These are phyloP conservation scores for Pogonomyrmex californicus DNA, from an alignment of 1,140 invertebrate species.

Conservation along the genomic window DNA sequence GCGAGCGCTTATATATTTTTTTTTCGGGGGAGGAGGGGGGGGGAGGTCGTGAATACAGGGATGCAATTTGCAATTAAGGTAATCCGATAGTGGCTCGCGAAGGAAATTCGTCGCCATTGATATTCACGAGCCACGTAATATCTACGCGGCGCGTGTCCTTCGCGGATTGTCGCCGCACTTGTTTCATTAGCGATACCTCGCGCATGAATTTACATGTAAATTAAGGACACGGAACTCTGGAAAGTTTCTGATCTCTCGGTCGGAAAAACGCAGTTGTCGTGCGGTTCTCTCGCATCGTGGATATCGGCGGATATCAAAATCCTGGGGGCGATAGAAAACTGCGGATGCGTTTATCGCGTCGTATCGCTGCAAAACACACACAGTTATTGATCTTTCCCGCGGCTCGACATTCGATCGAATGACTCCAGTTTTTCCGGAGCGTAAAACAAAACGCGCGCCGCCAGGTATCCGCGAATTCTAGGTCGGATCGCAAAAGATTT, in stretches of 20 bases:
- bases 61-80: slow-evolving; percentile 1
- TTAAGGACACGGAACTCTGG: slow-evolving; percentile 9
- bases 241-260: slow-evolving; percentile 46
- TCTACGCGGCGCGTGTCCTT: background rate
- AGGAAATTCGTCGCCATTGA: background rate
- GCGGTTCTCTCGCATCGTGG: background rate
- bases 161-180: slow-evolving; percentile 23
- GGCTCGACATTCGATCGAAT: background rate
- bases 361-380: background rate
- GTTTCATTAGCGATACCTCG: slow-evolving; percentile 28
- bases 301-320: slow-evolving; percentile 9
- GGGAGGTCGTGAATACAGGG: background rate
- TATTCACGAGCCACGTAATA: background rate
- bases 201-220: slow-evolving; percentile 58
- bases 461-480: background rate
- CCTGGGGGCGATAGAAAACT: background rate
- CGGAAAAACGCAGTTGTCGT: slow-evolving; percentile 35
- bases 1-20: background rate
- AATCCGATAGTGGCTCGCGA: background rate
- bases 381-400: slow-evolving; percentile 12
- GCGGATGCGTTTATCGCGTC: too few species aligned
- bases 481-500: background rate
- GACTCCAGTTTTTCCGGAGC: slow-evolving; percentile 3
- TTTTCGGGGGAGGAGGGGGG: background rate
- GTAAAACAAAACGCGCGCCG: background rate